Evolutionary conservation across 2,113 vertebrate genomes (phyloP).

Genomic region (Alosa alosa): DNA sequence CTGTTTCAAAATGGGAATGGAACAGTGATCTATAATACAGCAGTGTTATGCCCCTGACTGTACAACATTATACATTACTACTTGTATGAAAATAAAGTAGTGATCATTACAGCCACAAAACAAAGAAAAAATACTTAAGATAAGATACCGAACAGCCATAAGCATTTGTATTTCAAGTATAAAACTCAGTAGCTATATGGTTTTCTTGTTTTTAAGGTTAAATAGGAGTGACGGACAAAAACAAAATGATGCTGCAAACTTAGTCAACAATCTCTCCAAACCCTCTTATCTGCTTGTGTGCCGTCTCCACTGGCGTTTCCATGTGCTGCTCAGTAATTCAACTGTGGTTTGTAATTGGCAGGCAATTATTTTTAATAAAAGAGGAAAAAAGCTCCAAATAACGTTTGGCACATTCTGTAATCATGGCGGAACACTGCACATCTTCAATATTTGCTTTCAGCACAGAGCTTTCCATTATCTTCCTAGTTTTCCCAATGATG

Average conservation of each 20-base stretch:
- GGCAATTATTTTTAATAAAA: constrained; percentile 60
- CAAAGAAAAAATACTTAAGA: not conserved
- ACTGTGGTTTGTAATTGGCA: constrained; percentile 57
- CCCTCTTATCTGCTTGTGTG: not conserved
- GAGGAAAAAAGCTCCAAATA: constrained; percentile 55
- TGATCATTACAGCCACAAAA: not conserved
- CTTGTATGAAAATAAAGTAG: not conserved
- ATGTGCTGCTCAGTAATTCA: constrained; percentile 39
- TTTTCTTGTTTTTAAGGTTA: constrained; percentile 1
- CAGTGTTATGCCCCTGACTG: not conserved
- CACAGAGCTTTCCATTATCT: constrained; percentile 46
- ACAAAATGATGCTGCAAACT: not conserved
- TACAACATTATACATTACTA: constrained; percentile 13
- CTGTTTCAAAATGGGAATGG: not conserved
- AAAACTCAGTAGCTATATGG: not conserved
- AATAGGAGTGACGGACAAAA: not conserved
- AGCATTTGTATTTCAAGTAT: constrained; percentile 29
- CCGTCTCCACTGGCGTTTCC: not conserved
- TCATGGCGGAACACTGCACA: constrained; percentile 43
- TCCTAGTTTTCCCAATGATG: constrained; percentile 26
- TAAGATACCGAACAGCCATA: constrained; percentile 19
- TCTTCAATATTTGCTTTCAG: constrained; percentile 32
- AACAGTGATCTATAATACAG: not conserved
- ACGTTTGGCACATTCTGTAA: constrained; percentile 51
- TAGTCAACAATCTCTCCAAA: not conserved